These are phyloP conservation scores for Gouania willdenowi DNA, from an alignment of 2,797 vertebrate species.

Conservation along the genomic window DNA sequence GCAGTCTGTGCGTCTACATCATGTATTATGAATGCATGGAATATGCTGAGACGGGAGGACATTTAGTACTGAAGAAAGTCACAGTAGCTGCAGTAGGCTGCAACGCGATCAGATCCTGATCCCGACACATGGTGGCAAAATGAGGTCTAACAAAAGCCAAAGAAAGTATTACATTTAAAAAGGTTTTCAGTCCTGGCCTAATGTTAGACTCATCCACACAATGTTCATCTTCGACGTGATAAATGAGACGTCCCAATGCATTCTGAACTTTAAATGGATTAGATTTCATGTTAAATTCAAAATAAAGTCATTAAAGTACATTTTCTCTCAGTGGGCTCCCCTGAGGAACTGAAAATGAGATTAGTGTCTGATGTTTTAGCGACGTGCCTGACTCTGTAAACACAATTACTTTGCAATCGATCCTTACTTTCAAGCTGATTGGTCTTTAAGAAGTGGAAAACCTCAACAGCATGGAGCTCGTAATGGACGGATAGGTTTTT, in stretches of 20 bases:
- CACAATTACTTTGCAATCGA: slow-evolving; percentile 24
- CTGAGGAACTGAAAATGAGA: slow-evolving; percentile 17
- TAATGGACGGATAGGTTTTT: neutral
- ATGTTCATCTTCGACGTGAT: neutral
- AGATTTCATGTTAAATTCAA: slow-evolving; percentile 18
- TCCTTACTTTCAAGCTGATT: slow-evolving; percentile 8
- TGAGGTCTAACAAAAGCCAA: too few species aligned
- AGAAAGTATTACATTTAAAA: too few species aligned
- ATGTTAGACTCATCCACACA: too few species aligned
- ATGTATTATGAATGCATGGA: too few species aligned
- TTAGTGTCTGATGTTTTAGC: slow-evolving; percentile 13
- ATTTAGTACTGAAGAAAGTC: too few species aligned
- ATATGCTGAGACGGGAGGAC: too few species aligned
- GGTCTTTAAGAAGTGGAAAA: slow-evolving; percentile 1
- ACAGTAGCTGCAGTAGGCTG: too few species aligned
- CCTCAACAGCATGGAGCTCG: neutral
- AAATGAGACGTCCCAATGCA: too few species aligned
- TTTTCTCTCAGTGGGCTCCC: slow-evolving; percentile 6
- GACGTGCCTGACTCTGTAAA: slow-evolving; percentile 13
- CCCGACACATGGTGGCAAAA: too few species aligned
- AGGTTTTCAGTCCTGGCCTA: too few species aligned
- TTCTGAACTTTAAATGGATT: slow-evolving; percentile 5
- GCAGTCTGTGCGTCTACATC: too few species aligned
- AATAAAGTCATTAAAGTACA: slow-evolving; percentile 14
- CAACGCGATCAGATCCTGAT: too few species aligned